phyloP scores from a whole-genome alignment of 2,888 invertebrate genomes.

The Spilosoma lubricipeda region DNA sequence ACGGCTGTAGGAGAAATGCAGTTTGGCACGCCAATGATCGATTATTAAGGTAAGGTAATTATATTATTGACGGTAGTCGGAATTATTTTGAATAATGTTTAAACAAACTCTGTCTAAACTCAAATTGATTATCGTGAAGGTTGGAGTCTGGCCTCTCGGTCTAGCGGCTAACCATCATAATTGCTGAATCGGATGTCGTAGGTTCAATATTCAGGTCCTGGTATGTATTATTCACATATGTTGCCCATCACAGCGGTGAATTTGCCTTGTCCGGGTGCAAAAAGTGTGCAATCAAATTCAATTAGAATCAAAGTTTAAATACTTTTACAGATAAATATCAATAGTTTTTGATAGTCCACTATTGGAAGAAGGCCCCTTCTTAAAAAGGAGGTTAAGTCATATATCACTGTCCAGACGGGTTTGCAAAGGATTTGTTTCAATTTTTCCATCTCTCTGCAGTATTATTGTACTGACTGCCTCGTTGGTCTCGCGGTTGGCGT shows the following conservation, averaged over 20 bases:
- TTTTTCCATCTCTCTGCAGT: no score
- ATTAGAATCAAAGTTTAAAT: not conserved
- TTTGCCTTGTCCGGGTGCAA: not conserved
- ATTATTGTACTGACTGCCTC: no score
- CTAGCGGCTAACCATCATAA: not conserved
- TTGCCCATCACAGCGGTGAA: no score
- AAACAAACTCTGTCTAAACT: not conserved
- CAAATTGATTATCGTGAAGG: not conserved
- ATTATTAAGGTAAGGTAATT: slow-evolving; percentile 7
- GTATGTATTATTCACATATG: no score
- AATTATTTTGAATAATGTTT: not conserved
- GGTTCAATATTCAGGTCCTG: no score
- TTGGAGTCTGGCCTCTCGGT: not conserved
- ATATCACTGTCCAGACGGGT: no score
- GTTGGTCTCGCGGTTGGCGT: no score
- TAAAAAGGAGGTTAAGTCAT: no score
- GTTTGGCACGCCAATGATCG: slow-evolving; percentile 11
- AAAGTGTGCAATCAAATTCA: not conserved
- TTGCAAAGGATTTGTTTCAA: no score
- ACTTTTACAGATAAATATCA: no score
- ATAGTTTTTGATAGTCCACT: not conserved
- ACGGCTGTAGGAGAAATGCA: not conserved
- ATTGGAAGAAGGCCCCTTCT: no score
- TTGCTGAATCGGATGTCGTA: no score
- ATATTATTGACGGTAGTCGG: not conserved